Conservation (phyloP, 2,888 invertebrate species). For the Polia nebulosa region DNA sequence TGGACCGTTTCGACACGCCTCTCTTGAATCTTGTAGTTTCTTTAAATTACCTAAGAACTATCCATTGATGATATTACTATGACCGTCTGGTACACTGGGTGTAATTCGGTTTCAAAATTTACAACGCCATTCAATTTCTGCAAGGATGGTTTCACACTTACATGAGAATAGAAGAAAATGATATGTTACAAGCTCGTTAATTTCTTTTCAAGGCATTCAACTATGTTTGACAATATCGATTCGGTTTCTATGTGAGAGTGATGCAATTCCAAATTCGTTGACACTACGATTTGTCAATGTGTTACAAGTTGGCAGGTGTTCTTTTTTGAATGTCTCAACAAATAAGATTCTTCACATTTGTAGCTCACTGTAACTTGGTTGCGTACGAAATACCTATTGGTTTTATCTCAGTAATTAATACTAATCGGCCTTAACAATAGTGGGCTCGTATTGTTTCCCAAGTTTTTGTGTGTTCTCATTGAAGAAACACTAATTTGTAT, state of each 20-base stretch:
- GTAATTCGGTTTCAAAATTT: neutral
- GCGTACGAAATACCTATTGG: constrained; percentile 42
- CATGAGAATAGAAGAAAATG: constrained; percentile 10
- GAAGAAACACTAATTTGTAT: constrained; percentile 69
- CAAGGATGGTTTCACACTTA: constrained; percentile 5
- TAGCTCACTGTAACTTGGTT: constrained; percentile 34
- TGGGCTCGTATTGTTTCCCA: constrained; percentile 65
- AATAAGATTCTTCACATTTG: constrained; percentile 41
- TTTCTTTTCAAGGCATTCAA: constrained; percentile 18
- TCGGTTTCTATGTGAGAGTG: constrained; percentile 7
- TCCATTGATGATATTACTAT: constrained; percentile 4
- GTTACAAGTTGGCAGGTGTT: neutral
- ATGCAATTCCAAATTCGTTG: constrained; percentile 13
- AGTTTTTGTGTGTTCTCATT: constrained; percentile 68
- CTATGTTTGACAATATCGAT: neutral
- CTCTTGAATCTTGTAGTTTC: constrained; percentile 5
- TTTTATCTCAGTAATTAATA: constrained; percentile 65
- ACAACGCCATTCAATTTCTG: neutral
- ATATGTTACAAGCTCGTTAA: constrained; percentile 13
- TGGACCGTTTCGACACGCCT: constrained; percentile 55
- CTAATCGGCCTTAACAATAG: constrained; percentile 69
- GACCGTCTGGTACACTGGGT: neutral
- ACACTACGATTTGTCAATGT: constrained; percentile 21
- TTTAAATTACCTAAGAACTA: constrained; percentile 9
- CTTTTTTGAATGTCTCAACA: constrained; percentile 24